A percentile compares a stretch with the other conserved stretches of the same genome.
Conservation (phyloP, 2,113 vertebrate genomes). For the Columba livia region DNA sequence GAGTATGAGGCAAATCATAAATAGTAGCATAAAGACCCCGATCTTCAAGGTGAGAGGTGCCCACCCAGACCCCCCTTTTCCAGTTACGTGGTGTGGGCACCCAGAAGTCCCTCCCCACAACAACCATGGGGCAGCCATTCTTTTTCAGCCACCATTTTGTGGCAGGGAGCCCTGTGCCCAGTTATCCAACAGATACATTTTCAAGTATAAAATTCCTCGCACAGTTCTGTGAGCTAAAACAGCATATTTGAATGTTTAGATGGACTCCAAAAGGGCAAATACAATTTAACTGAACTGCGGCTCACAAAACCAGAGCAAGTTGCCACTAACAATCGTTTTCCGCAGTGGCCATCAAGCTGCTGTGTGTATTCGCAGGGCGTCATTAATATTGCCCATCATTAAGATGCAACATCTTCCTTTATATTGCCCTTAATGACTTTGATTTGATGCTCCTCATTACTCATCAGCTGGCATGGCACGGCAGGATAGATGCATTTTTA, state of each 20-base stretch:
- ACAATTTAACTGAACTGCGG: neutral
- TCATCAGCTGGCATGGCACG: neutral
- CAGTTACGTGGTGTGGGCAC: rapidly evolving
- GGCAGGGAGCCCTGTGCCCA: neutral
- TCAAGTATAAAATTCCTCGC: neutral
- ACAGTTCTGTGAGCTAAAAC: neutral
- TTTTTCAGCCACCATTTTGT: neutral
- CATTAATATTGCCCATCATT: neutral
- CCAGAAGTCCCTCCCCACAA: rapidly evolving
- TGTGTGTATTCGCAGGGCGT: rapidly evolving
- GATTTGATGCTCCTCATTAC: neutral
- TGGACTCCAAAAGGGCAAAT: neutral
- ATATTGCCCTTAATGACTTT: neutral
- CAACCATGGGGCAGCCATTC: neutral
- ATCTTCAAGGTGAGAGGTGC: neutral
- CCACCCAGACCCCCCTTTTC: neutral
- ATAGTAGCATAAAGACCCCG: rapidly evolving
- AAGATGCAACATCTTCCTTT: neutral
- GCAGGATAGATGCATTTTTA: neutral
- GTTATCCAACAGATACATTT: neutral
- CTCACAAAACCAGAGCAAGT: neutral
- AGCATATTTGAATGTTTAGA: neutral
- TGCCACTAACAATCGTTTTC: neutral
- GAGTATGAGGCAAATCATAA: neutral
- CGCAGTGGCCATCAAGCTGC: neutral